These are phyloP conservation scores for Melipona quadrifasciata DNA, from an alignment of 1,140 invertebrate genomes.

Conservation along the genomic window DNA sequence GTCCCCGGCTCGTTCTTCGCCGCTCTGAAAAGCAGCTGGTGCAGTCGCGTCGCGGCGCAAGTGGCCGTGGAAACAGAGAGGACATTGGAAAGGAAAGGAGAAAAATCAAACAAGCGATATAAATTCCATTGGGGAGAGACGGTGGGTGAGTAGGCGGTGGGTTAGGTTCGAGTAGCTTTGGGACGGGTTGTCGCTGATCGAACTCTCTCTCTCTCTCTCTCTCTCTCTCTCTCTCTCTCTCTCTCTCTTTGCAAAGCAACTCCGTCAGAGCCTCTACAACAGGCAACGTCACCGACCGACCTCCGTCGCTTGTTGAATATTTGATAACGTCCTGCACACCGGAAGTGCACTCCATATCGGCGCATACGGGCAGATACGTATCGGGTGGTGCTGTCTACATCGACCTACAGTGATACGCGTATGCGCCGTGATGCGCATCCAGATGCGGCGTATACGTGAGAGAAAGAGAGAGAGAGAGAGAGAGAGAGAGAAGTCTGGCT, in stretches of 20 bases:
- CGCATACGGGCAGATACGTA: conserved; percentile 54
- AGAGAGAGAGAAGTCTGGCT: conserved; percentile 8
- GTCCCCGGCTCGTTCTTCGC: not conserved
- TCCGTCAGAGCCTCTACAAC: not conserved
- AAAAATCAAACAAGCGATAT: conserved; percentile 46
- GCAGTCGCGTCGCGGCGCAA: not conserved
- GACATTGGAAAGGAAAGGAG: not conserved
- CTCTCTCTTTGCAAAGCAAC: not conserved
- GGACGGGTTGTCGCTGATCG: conserved; percentile 33
- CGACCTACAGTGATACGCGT: conserved; percentile 53
- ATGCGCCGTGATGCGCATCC: conserved; percentile 52
- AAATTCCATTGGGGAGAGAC: conserved; percentile 24
- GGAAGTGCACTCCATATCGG: conserved; percentile 62
- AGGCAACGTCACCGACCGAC: conserved; percentile 27
- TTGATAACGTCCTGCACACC: conserved; percentile 61
- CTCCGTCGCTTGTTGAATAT: conserved; percentile 51
- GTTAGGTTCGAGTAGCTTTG: conserved; percentile 26
- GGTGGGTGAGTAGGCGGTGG: not conserved
- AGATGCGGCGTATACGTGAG: conserved; percentile 45
- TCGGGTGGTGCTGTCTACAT: conserved; percentile 48
- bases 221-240: no score
- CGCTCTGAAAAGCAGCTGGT: not conserved
- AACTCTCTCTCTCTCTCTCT: no score
- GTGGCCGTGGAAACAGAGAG: not conserved
- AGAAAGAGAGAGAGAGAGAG: conserved; percentile 25